These are phyloP conservation scores for Cyrtorhinus lividipennis DNA, from an alignment of 1,140 invertebrate species.

Conservation along the genomic window DNA sequence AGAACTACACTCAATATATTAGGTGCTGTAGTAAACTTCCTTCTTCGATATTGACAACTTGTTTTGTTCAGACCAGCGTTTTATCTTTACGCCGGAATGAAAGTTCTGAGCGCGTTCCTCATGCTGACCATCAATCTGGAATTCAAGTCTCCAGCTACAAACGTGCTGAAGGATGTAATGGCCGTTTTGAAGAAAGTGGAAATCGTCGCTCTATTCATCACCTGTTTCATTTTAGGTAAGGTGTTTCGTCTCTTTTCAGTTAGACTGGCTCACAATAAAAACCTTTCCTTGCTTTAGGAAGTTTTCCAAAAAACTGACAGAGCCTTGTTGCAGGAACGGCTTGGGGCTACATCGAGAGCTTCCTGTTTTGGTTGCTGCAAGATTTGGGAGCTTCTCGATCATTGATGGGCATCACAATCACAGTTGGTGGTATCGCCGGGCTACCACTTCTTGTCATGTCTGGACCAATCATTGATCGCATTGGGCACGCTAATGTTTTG, in stretches of 20 bases:
- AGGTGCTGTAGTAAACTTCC: too few species aligned
- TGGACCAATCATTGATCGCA: slow-evolving; percentile 56
- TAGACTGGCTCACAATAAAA: background rate
- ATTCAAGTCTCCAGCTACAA: slow-evolving; percentile 57
- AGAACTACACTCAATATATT: too few species aligned
- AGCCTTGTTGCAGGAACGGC: slow-evolving; percentile 42
- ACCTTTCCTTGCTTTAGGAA: background rate
- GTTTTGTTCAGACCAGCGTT: slow-evolving; percentile 53
- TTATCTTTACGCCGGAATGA: slow-evolving; percentile 58
- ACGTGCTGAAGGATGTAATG: slow-evolving; percentile 54
- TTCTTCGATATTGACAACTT: too few species aligned
- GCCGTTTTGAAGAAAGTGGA: slow-evolving; percentile 54
- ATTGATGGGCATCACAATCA: slow-evolving; percentile 70
- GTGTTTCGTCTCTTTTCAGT: slow-evolving; percentile 4
- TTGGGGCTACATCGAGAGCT: slow-evolving; percentile 75
- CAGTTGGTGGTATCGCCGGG: slow-evolving; percentile 60
- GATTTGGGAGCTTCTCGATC: slow-evolving; percentile 62
- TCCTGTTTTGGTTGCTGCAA: slow-evolving; percentile 72
- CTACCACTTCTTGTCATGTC: slow-evolving; percentile 61
- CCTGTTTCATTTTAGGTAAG: slow-evolving; percentile 56
- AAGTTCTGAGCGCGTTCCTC: slow-evolving; percentile 46
- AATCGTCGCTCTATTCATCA: slow-evolving; percentile 53
- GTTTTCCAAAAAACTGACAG: background rate
- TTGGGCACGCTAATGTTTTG: slow-evolving; percentile 70
- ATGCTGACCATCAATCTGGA: slow-evolving; percentile 61